These are phyloP conservation scores for Aurelia sp. DNA, from an alignment of 30 jellyfish, hydroid and myxozoan genomes.

Conservation along the genomic window DNA sequence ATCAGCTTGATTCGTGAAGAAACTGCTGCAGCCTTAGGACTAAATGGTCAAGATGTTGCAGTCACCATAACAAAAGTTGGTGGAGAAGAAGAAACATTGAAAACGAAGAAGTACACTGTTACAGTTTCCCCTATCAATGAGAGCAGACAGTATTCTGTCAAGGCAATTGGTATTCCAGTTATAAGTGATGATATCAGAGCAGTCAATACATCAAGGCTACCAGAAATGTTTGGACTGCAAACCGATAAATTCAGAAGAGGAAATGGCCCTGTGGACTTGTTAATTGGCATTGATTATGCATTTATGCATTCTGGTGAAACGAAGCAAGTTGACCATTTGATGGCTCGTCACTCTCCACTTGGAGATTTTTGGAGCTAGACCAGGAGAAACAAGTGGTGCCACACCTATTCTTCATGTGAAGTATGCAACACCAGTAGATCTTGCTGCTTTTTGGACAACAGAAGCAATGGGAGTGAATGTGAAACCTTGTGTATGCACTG, in stretches of 20 bases:
- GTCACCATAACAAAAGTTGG: constrained; percentile 63
- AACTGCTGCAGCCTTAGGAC: constrained; percentile 58
- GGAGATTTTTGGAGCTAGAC: constrained; percentile 66
- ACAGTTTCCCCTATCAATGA: neutral
- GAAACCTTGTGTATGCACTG: neutral
- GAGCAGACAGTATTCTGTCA: neutral
- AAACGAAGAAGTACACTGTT: constrained; percentile 44
- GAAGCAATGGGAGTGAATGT: constrained; percentile 64
- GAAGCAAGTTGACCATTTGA: constrained; percentile 61
- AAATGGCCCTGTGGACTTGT: constrained; percentile 59
- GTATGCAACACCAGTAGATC: constrained; percentile 60
- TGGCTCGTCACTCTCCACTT: constrained; percentile 61
- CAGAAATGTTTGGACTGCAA: constrained; percentile 35
- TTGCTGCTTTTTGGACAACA: constrained; percentile 71
- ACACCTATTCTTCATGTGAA: constrained; percentile 53
- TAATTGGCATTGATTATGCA: constrained; percentile 80
- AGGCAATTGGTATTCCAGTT: constrained; percentile 68
- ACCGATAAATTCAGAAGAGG: constrained; percentile 44
- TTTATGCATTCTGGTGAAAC: constrained; percentile 56
- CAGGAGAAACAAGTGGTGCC: constrained; percentile 36
- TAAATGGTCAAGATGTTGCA: constrained; percentile 53
- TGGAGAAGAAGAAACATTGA: constrained; percentile 71
- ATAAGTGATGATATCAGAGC: constrained; percentile 52
- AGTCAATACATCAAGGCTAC: constrained; percentile 37
- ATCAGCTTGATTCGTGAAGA: constrained; percentile 66